Conservation (phyloP, 2,113 vertebrate genomes). For the Myotis brandtii region DNA sequence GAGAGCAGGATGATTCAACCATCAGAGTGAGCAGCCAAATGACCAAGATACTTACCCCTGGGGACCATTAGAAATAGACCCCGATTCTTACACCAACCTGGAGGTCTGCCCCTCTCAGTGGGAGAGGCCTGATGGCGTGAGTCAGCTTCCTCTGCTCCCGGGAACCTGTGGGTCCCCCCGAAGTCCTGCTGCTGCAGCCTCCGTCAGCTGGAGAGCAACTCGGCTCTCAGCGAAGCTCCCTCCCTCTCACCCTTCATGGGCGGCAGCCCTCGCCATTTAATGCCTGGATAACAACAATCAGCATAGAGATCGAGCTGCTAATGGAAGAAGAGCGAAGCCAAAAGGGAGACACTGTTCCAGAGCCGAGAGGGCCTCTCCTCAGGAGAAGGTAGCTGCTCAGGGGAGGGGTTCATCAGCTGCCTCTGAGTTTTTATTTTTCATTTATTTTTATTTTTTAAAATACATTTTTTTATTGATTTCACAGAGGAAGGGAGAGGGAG, state of each 20-base stretch:
- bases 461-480: too few relatives aligned
- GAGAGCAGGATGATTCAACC: not conserved
- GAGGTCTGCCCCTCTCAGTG: not conserved
- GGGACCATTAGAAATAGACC: slow-evolving; percentile 14
- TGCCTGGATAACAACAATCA: not conserved
- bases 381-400: not conserved
- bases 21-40: not conserved
- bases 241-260: not conserved
- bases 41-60: not conserved
- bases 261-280: not conserved
- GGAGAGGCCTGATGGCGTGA: not conserved
- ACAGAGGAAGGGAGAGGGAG: too few relatives aligned
- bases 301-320: slow-evolving; percentile 25
- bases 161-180: not conserved
- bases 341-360: not conserved
- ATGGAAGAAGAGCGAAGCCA: not conserved
- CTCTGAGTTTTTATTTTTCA: not conserved
- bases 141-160: not conserved
- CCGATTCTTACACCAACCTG: not conserved
- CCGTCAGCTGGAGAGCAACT: not conserved
- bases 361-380: not conserved
- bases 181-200: not conserved
- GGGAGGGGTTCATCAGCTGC: not conserved
- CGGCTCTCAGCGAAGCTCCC: not conserved
- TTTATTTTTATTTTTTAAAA: too few relatives aligned